A percentile compares a stretch with the other conserved stretches of the same genome.
phyloP scores from a whole-genome alignment of 2,888 invertebrate species.

The Xestoiulus laeticollis region DNA sequence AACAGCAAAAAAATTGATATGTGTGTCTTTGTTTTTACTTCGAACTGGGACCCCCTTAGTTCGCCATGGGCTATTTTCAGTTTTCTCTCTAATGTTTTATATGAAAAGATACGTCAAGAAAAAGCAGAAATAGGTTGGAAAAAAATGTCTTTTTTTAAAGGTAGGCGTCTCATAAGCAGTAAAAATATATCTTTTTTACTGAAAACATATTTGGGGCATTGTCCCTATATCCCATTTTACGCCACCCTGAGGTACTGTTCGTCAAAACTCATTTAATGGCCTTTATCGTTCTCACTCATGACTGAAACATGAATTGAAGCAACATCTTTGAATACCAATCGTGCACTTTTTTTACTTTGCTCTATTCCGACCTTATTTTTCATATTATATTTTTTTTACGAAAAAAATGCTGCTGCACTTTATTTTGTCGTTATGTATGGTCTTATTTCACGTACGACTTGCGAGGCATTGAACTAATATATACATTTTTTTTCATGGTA shows the following conservation, averaged over 20 bases:
- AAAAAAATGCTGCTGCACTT: neutral
- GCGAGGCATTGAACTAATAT: neutral
- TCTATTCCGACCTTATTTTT: neutral
- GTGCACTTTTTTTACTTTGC: neutral
- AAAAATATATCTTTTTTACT: slow-evolving; percentile 42
- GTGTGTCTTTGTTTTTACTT: neutral
- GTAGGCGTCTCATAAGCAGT: slow-evolving; percentile 8
- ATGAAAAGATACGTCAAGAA: slow-evolving; percentile 7
- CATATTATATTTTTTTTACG: neutral
- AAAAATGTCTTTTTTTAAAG: neutral
- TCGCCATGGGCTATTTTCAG: slow-evolving; percentile 28
- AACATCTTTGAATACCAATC: slow-evolving; percentile 39
- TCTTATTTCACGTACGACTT: neutral
- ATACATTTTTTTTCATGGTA: neutral
- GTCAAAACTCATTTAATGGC: slow-evolving; percentile 38
- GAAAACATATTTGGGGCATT: slow-evolving; percentile 39
- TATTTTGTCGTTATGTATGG: neutral
- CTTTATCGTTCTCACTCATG: slow-evolving; percentile 41
- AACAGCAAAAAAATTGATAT: neutral
- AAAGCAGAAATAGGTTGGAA: no score
- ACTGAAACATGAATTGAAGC: slow-evolving; percentile 39
- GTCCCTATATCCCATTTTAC: slow-evolving; percentile 39
- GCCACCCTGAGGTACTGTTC: slow-evolving; percentile 41
- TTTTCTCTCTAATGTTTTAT: slow-evolving; percentile 22
- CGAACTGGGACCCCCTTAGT: neutral